Evolutionary conservation across 2,797 vertebrate genomes (phyloP).

Genomic region (Chromis chromis): DNA sequence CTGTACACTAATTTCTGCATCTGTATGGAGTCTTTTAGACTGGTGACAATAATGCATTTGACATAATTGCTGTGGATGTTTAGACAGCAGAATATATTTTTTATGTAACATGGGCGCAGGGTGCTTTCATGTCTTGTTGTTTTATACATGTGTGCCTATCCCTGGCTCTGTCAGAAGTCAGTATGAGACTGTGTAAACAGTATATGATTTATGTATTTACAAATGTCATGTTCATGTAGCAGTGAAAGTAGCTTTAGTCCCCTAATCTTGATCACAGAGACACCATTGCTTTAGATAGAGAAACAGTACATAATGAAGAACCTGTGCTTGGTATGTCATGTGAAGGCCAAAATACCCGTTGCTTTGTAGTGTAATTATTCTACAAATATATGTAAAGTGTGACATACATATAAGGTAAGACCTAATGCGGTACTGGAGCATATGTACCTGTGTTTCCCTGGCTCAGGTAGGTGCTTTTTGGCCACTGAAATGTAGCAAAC

Average conservation of each 20-base stretch:
- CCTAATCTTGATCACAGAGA: neutral
- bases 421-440: neutral
- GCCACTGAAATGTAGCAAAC: neutral
- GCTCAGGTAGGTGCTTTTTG: constrained; percentile 20
- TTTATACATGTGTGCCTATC: neutral
- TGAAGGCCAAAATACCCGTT: constrained; percentile 4
- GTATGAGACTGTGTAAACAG: neutral
- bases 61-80: constrained; percentile 6
- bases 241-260: neutral
- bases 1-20: neutral
- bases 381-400: neutral
- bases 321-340: neutral
- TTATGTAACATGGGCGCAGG: neutral
- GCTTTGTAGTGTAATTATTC: neutral
- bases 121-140: constrained; percentile 1
- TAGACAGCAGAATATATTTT: neutral
- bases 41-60: neutral
- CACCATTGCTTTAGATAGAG: neutral
- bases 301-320: neutral
- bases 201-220: neutral
- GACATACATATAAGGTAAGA: neutral
- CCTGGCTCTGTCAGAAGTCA: neutral
- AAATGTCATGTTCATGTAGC: neutral
- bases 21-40: constrained; percentile 8
- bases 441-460: constrained; percentile 4